Conservation (phyloP, 2,113 vertebrate genomes). For the Dasyornis broadbenti region DNA sequence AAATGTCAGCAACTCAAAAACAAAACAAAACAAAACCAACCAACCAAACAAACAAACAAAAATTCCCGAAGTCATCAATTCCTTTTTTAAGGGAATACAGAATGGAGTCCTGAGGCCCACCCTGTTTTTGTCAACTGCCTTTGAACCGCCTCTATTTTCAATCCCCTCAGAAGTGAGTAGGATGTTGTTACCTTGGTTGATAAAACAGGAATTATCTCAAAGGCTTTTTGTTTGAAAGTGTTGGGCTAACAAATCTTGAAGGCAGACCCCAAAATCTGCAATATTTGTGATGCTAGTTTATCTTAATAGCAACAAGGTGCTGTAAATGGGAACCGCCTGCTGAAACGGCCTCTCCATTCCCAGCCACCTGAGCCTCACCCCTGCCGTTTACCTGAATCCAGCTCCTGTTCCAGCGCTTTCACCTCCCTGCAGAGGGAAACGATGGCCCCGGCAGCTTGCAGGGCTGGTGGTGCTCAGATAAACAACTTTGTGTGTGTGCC, state of each 20-base stretch:
- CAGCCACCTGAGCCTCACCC: neutral
- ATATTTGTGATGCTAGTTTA: neutral
- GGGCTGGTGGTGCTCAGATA: neutral
- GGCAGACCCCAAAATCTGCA: neutral
- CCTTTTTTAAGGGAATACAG: neutral
- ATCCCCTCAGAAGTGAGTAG: neutral
- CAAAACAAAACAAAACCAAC: too few species aligned
- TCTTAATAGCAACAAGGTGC: neutral
- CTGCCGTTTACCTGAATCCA: neutral
- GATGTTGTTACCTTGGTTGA: neutral
- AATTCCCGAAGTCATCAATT: neutral
- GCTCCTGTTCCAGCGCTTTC: neutral
- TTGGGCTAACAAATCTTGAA: neutral
- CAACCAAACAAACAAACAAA: too few species aligned
- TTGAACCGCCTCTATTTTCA: neutral
- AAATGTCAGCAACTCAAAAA: neutral
- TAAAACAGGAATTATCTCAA: neutral
- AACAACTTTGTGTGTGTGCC: accelerated
- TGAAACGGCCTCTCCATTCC: neutral
- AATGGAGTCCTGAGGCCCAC: neutral
- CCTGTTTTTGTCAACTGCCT: neutral
- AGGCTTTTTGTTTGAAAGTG: neutral
- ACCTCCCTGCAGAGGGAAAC: accelerated
- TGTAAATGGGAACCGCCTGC: neutral
- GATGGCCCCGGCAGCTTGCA: neutral